Percentiles rank a stretch among this genome's conserved stretches.
phyloP scores from a whole-genome alignment of 2,888 invertebrate genomes.

The Ischnus inquisitorius region DNA sequence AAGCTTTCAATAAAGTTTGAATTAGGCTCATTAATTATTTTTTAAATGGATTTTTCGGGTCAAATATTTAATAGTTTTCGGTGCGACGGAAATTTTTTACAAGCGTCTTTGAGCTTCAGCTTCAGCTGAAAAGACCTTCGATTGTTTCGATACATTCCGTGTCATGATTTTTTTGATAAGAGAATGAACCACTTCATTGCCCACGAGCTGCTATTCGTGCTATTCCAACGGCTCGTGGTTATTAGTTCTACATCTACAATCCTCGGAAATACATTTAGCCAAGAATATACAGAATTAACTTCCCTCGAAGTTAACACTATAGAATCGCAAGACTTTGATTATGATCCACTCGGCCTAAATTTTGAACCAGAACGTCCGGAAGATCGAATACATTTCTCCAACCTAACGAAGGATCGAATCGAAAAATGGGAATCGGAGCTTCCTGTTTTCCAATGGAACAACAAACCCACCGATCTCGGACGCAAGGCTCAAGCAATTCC shows the following conservation, averaged over 20 bases:
- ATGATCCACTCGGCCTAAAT: slow-evolving; percentile 18
- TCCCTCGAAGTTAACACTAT: not conserved
- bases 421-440: not conserved
- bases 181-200: not conserved
- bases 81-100: no score
- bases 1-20: no score
- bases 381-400: not conserved
- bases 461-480: not conserved
- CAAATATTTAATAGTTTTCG: no score
- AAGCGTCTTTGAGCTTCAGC: not conserved
- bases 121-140: not conserved
- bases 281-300: slow-evolving; percentile 12
- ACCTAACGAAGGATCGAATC: no score
- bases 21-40: no score
- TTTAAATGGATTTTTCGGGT: no score
- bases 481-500: not conserved
- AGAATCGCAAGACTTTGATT: slow-evolving; percentile 9
- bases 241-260: not conserved
- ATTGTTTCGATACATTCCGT: slow-evolving; percentile 4
- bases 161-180: slow-evolving; percentile 1
- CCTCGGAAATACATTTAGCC: slow-evolving; percentile 10
- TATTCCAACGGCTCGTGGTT: not conserved
- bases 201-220: not conserved
- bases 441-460: not conserved
- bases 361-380: slow-evolving; percentile 11